A percentile compares a stretch with the other conserved stretches of the same genome.
Evolutionary conservation across 2,113 vertebrate genomes (phyloP).

Genomic region (Leptobrachium leishanense): DNA sequence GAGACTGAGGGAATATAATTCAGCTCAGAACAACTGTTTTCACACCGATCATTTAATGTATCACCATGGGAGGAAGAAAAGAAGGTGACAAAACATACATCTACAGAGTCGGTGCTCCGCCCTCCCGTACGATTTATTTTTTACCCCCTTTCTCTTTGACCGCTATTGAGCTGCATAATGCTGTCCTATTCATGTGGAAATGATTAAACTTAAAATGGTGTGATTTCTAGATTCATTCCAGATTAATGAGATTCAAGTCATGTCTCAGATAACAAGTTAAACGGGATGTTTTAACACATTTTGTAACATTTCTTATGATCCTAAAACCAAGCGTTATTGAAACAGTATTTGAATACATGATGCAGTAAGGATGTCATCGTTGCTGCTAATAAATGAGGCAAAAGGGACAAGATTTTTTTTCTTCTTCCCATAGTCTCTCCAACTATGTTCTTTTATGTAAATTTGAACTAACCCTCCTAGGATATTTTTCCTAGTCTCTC

Average conservation of each 20-base stretch:
- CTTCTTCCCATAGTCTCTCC: slow-evolving; percentile 32
- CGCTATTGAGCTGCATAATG: background rate
- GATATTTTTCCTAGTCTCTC: slow-evolving; percentile 42
- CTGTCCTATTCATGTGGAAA: background rate
- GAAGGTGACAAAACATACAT: background rate
- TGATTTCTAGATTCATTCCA: background rate
- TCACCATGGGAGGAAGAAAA: too few relatives aligned
- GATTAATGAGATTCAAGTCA: background rate
- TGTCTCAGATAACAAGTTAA: background rate
- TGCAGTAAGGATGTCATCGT: background rate
- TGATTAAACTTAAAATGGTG: background rate
- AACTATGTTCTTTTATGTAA: slow-evolving; percentile 54
- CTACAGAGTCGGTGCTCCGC: background rate
- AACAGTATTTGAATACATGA: background rate
- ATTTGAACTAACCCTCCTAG: slow-evolving; percentile 57
- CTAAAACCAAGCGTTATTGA: background rate
- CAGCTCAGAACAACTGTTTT: background rate
- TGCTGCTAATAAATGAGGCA: background rate
- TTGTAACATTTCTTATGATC: background rate
- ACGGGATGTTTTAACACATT: background rate
- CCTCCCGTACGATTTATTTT: background rate
- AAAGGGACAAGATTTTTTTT: too few relatives aligned
- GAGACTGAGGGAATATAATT: background rate
- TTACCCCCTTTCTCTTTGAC: background rate
- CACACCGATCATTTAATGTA: background rate